phyloP scores from a whole-genome alignment of 64 coral and sea anemone species.

The Montipora foliosa region DNA sequence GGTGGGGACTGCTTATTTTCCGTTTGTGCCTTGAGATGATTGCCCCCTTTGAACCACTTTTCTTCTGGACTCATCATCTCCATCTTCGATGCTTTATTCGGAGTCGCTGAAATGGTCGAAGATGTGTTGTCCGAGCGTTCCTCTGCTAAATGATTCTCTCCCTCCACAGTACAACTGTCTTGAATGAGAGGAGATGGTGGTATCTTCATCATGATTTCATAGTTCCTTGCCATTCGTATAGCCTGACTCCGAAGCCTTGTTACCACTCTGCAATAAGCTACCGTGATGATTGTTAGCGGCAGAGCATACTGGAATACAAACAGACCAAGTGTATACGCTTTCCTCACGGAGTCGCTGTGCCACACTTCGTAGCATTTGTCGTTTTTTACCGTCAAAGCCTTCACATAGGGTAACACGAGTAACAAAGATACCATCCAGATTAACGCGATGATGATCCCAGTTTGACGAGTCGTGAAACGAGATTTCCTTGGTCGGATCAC shows the following conservation, averaged over 20 bases:
- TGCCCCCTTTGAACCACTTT: neutral
- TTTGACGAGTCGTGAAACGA: conserved; percentile 64
- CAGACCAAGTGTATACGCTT: conserved; percentile 49
- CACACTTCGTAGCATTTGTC: conserved; percentile 37
- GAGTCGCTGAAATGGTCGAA: neutral
- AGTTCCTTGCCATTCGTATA: conserved; percentile 19
- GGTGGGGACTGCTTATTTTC: neutral
- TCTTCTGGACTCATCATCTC: neutral
- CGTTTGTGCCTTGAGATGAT: neutral
- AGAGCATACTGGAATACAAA: conserved; percentile 69
- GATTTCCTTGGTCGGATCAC: conserved; percentile 63
- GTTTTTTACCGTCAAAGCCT: conserved; percentile 26
- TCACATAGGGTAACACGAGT: conserved; percentile 75
- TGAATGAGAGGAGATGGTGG: neutral
- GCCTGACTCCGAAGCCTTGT: conserved; percentile 10
- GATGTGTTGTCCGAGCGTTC: neutral
- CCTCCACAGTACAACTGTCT: neutral
- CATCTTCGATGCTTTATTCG: neutral
- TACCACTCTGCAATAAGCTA: conserved; percentile 20
- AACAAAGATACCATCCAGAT: conserved; percentile 62
- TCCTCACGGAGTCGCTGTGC: conserved; percentile 33
- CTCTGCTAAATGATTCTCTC: neutral
- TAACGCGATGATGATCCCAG: conserved; percentile 27
- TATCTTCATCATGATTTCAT: neutral
- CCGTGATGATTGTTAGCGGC: conserved; percentile 24